Base-by-base conservation (phyloP, 2,888 invertebrate species). In the Nebria salina region DNA sequence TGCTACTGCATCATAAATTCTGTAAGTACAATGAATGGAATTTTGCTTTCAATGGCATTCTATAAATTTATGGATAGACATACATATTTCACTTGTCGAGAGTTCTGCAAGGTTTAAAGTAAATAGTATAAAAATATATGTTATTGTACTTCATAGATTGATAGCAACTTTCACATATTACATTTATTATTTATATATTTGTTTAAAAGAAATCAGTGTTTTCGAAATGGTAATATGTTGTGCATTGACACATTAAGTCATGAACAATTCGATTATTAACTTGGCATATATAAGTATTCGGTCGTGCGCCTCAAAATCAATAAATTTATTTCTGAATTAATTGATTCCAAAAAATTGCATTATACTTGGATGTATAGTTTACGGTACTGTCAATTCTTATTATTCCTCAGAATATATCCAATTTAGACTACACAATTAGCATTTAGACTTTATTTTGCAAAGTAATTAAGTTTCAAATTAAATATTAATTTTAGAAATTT, bases 131-230 rank as follows among this genome's bases (percentile, higher is more conserved):
- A 54, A 54, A 54, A 54, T 54, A 54, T 54, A 11, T 54, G 54
- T 54, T 54, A 54, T 54, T 54, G 54, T 54, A 54, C 54, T 54
- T 54, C 8, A 54, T 54, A 54, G 54, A 54, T 54, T 54, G 54
- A 54, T 54, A 54, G 54, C 54, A 54, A 54, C 54, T 54, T 54
- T 54, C 54, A 54, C 54, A 54, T 54, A 54, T 54, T 54, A 13
- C 54, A 54, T 54, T 54, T 54, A 54, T 54, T 54, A 54, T 54
- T 54, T 54, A 54, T 54, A 54, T 54, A 54, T 54, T 54, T 54
- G 54, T 54, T 54, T 54, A 54, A 54, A 54, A 54, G 54, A 54
- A 54, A 54, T 54, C 54, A 54, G 54, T 34, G 34, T 54, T 54
- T 54, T 54, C 54, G 54, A 54, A 54, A 54, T 54, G 54, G 8